phyloP scores from a whole-genome alignment of 2,888 invertebrate species.

The Hirtodrosophila trivittata region DNA sequence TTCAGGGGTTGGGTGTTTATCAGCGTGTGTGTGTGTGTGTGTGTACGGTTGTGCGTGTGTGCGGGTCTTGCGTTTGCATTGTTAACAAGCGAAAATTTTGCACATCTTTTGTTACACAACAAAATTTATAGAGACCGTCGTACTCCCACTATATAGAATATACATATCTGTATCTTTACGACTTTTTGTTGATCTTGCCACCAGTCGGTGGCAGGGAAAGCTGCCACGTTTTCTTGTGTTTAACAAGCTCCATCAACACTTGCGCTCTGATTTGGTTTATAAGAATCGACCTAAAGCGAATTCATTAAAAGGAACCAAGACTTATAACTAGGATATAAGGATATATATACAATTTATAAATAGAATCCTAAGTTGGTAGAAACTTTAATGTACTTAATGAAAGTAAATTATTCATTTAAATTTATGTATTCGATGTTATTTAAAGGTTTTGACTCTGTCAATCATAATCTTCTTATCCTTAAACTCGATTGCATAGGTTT shows the following conservation, averaged over 20 bases:
- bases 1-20: constrained; percentile 3
- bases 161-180: constrained; percentile 70
- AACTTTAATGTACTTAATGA: too few relatives aligned
- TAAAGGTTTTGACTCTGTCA: too few relatives aligned
- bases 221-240: constrained; percentile 50
- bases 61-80: constrained; percentile 57
- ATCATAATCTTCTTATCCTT: too few relatives aligned
- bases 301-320: too few relatives aligned
- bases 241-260: constrained; percentile 43
- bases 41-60: constrained; percentile 18
- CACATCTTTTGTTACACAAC: constrained; percentile 68
- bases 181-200: constrained; percentile 71
- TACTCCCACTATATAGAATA: constrained; percentile 28
- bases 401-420: too few relatives aligned
- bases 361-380: too few relatives aligned
- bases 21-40: constrained; percentile 6
- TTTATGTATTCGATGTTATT: too few relatives aligned
- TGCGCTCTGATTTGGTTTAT: neutral
- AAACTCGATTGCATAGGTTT: too few relatives aligned
- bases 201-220: constrained; percentile 1
- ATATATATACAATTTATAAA: too few relatives aligned
- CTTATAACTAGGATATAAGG: too few relatives aligned
- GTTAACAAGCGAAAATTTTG: constrained; percentile 69
- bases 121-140: constrained; percentile 63
- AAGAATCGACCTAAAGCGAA: too few relatives aligned